Conservation (phyloP, 2,888 invertebrate species). For the Nomada flava region DNA sequence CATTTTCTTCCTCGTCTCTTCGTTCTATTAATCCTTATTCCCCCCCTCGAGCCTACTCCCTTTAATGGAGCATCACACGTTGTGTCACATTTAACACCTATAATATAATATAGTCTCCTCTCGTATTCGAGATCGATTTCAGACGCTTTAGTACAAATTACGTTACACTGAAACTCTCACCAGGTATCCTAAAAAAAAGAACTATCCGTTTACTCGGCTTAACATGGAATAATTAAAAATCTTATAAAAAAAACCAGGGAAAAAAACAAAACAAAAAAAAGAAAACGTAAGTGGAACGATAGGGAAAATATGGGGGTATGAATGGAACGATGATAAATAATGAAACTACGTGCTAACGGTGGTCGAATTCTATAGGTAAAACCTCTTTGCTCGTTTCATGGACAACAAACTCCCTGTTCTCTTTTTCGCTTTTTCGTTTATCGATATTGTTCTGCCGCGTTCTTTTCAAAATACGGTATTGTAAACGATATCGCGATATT, state of each 20-base stretch:
- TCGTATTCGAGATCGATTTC: conserved; percentile 38
- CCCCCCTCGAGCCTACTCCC: not conserved
- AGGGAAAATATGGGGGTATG: not conserved
- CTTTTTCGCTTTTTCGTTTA: not conserved
- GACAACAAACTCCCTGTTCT: not conserved
- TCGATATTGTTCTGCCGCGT: not conserved
- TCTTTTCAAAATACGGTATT: not conserved
- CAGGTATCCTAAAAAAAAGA: conserved; percentile 43
- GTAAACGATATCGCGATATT: not conserved
- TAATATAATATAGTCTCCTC: conserved; percentile 5
- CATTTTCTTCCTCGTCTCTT: not conserved
- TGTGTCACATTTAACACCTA: conserved; percentile 23
- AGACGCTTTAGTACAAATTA: conserved; percentile 34
- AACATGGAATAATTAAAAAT: conserved; percentile 24
- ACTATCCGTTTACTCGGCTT: conserved; percentile 45
- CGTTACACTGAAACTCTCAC: conserved; percentile 55
- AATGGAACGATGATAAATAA: conserved; percentile 9
- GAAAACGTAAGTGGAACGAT: not conserved
- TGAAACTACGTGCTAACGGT: conserved; percentile 11
- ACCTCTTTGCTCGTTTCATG: not conserved
- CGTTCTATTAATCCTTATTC: not conserved
- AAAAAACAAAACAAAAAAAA: not conserved
- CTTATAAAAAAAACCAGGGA: conserved; percentile 3
- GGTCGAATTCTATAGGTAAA: not conserved
- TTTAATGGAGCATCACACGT: conserved; percentile 37